Percentiles rank a stretch among this genome's conserved stretches.
Evolutionary conservation across 1,140 invertebrate genomes (phyloP).

Genomic region (Homalodisca vitripennis): DNA sequence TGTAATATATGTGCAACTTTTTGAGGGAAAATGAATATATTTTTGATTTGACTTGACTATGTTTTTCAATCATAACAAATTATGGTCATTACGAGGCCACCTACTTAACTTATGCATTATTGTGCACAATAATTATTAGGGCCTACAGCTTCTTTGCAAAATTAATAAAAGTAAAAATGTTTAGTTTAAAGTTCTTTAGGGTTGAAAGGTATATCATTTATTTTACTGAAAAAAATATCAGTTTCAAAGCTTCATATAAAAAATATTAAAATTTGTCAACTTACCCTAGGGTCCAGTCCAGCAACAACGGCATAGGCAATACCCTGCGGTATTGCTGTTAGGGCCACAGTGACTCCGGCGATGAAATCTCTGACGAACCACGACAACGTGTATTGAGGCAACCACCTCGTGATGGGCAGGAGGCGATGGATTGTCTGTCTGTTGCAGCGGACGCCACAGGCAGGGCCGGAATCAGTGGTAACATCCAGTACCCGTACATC

Average conservation of each 20-base stretch:
- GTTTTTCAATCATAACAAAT: too few species aligned
- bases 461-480: background rate
- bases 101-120: too few species aligned
- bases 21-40: too few species aligned
- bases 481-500: background rate
- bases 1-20: too few species aligned
- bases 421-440: slow-evolving; percentile 35
- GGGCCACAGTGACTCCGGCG: slow-evolving; percentile 58
- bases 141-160: too few species aligned
- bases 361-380: slow-evolving; percentile 52
- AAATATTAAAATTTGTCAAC: slow-evolving; percentile 7
- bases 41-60: too few species aligned
- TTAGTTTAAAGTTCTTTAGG: too few species aligned
- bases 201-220: too few species aligned
- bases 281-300: slow-evolving; percentile 67
- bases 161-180: too few species aligned
- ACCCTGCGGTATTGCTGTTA: slow-evolving; percentile 66
- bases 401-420: slow-evolving; percentile 52
- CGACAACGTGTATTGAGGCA: slow-evolving; percentile 49
- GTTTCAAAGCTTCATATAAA: background rate
- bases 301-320: slow-evolving; percentile 77
- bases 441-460: background rate
- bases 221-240: background rate
- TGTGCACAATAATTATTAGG: too few species aligned
- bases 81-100: too few species aligned